Conservation (phyloP, 2,797 vertebrate genomes). For the Cirrhinus mrigala region DNA sequence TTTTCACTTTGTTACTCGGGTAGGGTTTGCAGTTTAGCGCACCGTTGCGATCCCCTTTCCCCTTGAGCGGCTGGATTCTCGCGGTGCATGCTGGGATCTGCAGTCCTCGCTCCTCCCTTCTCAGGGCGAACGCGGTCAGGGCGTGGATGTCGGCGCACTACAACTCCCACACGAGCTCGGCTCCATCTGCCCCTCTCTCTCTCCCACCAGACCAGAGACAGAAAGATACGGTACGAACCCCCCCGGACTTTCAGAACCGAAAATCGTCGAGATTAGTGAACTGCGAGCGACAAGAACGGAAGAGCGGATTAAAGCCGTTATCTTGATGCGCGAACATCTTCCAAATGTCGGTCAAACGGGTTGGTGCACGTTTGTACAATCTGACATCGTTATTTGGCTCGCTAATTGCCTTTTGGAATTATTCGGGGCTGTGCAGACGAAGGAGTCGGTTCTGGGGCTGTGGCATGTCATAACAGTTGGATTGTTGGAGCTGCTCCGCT, state of each 20-base stretch:
- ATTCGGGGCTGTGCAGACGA: conserved; percentile 68
- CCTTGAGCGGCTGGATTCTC: conserved; percentile 82
- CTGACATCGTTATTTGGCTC: conserved; percentile 75
- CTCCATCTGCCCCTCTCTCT: conserved; percentile 76
- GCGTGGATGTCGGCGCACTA: conserved; percentile 67
- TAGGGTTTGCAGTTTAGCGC: conserved; percentile 81
- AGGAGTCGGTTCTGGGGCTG: conserved; percentile 67
- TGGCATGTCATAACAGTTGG: conserved; percentile 68
- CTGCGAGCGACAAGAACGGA: conserved; percentile 73
- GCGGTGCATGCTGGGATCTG: conserved; percentile 83
- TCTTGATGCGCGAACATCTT: conserved; percentile 68
- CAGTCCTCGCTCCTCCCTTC: conserved; percentile 80
- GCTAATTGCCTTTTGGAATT: conserved; percentile 75
- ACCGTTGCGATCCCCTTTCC: conserved; percentile 86
- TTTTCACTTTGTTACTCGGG: conserved; percentile 78
- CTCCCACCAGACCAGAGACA: conserved; percentile 80
- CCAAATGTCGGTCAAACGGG: conserved; percentile 77
- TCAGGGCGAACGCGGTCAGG: conserved; percentile 46
- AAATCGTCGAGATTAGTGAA: conserved; percentile 83
- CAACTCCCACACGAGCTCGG: conserved; percentile 68
- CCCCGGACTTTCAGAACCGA: conserved; percentile 82
- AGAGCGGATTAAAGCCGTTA: conserved; percentile 73
- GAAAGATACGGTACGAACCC: conserved; percentile 82
- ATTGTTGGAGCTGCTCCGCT: conserved; percentile 67
- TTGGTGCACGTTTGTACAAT: conserved; percentile 81